Evolutionary conservation across 2,113 vertebrate species (phyloP).

Genomic region (Argyrosomus japonicus): DNA sequence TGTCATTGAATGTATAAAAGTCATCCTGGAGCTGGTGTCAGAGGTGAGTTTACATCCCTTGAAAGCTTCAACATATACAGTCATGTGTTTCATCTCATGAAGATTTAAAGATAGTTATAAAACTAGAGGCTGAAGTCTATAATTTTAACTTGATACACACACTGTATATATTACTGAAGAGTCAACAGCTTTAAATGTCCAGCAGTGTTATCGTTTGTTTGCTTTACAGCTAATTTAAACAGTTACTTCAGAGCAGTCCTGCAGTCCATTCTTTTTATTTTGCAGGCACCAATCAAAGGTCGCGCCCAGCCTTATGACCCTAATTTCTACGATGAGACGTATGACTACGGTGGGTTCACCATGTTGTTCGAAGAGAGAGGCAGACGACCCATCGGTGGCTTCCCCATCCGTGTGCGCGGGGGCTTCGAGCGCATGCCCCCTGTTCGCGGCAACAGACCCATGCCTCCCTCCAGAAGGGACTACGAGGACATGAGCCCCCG

Average conservation of each 20-base stretch:
- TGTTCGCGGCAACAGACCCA: constrained; percentile 88
- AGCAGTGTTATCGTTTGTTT: not conserved
- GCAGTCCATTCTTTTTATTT: not conserved
- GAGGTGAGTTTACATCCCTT: constrained; percentile 84
- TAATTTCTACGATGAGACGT: constrained; percentile 98
- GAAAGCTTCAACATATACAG: constrained; percentile 8
- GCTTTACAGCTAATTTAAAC: not conserved
- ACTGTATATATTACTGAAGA: not conserved
- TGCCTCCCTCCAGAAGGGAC: constrained; percentile 93
- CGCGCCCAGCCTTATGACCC: constrained; percentile 96
- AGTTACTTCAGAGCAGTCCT: not conserved
- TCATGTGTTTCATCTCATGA: constrained; percentile 2
- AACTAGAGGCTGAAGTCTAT: not conserved
- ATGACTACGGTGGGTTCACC: constrained; percentile 97
- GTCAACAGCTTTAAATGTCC: not conserved
- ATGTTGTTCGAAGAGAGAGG: constrained; percentile 96
- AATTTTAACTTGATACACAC: not conserved
- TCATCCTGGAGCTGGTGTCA: constrained; percentile 95
- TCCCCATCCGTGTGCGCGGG: constrained; percentile 92
- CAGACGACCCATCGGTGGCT: constrained; percentile 92
- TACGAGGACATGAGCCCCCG: constrained; percentile 98
- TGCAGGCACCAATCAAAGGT: constrained; percentile 96
- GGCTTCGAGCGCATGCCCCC: constrained; percentile 95
- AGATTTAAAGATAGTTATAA: not conserved
- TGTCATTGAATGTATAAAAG: constrained; percentile 97